phyloP scores from a whole-genome alignment of 2,888 invertebrate species.

The Gibbula magus region DNA sequence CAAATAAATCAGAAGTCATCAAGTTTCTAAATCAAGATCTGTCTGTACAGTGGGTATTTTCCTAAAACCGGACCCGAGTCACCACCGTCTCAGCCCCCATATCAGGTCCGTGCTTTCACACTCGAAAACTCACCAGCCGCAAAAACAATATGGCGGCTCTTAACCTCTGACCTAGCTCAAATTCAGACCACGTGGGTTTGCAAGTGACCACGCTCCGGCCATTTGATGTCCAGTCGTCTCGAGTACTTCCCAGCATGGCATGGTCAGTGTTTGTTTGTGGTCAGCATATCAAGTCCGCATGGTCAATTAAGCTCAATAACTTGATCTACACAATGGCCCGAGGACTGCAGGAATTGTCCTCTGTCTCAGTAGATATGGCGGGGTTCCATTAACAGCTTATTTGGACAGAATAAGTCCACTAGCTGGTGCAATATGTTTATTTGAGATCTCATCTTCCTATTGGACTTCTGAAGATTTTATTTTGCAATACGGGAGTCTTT shows the following conservation, averaged over 20 bases:
- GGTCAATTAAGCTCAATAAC: constrained; percentile 5
- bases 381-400: neutral
- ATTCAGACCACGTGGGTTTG: constrained; percentile 1
- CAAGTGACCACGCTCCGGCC: neutral
- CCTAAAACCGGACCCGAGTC: too few relatives aligned
- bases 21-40: too few relatives aligned
- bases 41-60: too few relatives aligned
- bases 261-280: neutral
- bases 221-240: neutral
- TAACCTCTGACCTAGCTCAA: neutral
- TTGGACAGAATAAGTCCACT: neutral
- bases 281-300: neutral
- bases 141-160: constrained; percentile 3
- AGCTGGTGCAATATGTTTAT: constrained; percentile 8
- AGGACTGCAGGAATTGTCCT: neutral
- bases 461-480: neutral
- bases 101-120: neutral
- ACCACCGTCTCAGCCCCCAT: too few relatives aligned
- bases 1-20: too few relatives aligned
- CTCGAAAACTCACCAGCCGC: neutral
- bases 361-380: neutral
- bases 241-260: neutral
- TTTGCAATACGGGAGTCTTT: neutral
- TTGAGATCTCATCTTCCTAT: neutral
- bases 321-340: neutral